Conservation (phyloP, 2,113 vertebrate species). For the Syngnathus typhle region DNA sequence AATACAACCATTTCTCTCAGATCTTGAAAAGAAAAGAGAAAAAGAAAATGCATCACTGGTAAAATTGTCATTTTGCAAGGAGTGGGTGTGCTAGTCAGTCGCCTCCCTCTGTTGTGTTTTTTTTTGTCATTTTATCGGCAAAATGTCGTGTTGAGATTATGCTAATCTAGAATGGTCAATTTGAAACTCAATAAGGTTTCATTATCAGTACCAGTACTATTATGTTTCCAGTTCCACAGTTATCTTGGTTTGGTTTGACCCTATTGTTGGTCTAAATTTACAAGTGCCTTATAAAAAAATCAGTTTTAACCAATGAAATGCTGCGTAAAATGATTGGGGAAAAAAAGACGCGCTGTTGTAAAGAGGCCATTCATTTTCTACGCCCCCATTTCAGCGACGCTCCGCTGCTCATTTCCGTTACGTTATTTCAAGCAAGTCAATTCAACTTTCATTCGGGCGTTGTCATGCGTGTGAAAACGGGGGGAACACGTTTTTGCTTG, state of each 20-base stretch:
- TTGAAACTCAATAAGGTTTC: background rate
- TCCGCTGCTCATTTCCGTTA: constrained; percentile 57
- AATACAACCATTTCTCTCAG: background rate
- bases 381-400: constrained; percentile 37
- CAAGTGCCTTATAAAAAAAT: background rate
- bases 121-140: background rate
- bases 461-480: constrained; percentile 41
- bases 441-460: constrained; percentile 63
- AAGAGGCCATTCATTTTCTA: constrained; percentile 54
- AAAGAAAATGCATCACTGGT: background rate
- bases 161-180: background rate
- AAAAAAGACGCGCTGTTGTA: background rate
- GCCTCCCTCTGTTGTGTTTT: background rate
- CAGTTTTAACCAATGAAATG: background rate
- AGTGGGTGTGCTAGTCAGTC: background rate
- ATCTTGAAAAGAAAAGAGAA: background rate
- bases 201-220: background rate
- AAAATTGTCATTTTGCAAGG: background rate
- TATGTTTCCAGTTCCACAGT: background rate
- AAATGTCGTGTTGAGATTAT: constrained; percentile 3
- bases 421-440: constrained; percentile 45
- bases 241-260: background rate
- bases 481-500: constrained; percentile 4
- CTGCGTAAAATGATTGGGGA: background rate
- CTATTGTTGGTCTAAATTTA: background rate